These are phyloP conservation scores for Pyrochroa serraticornis DNA, from an alignment of 2,888 invertebrate species.

Conservation along the genomic window DNA sequence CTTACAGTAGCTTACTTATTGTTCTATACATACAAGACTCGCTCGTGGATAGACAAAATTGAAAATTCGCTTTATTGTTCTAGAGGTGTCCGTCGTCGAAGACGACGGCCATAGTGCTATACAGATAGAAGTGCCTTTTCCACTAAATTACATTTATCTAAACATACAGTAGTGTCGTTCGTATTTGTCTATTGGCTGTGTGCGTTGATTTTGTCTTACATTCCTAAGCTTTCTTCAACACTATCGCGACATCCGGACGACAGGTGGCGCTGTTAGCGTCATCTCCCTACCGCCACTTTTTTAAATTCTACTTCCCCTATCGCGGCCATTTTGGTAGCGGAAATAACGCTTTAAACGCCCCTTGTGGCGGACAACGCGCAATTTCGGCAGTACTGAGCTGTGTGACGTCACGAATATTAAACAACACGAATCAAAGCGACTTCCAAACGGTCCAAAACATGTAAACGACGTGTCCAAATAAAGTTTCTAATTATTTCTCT, in stretches of 20 bases:
- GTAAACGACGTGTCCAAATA: slow-evolving; percentile 32
- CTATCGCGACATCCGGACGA: slow-evolving; percentile 9
- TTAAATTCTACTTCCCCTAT: no score
- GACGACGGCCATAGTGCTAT: slow-evolving; percentile 37
- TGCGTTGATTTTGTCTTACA: slow-evolving; percentile 46
- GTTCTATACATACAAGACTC: slow-evolving; percentile 47
- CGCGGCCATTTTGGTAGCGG: background rate
- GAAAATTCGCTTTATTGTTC: slow-evolving; percentile 38
- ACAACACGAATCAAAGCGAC: slow-evolving; percentile 39
- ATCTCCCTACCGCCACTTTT: background rate
- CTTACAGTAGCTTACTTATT: slow-evolving; percentile 37
- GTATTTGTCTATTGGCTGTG: slow-evolving; percentile 56
- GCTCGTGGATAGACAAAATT: slow-evolving; percentile 37
- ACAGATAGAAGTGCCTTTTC: slow-evolving; percentile 40
- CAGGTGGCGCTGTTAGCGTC: background rate
- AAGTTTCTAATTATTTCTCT: slow-evolving; percentile 37
- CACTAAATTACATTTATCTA: slow-evolving; percentile 39
- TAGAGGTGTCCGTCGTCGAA: slow-evolving; percentile 33
- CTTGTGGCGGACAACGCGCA: slow-evolving; percentile 12
- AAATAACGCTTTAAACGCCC: background rate
- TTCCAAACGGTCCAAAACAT: slow-evolving; percentile 26
- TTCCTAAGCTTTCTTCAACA: slow-evolving; percentile 36
- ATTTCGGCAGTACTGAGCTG: slow-evolving; percentile 52
- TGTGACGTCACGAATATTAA: slow-evolving; percentile 43
- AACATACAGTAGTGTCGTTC: slow-evolving; percentile 41